phyloP scores from a whole-genome alignment of 2,888 invertebrate species.

The Leptinotarsa haldemani region DNA sequence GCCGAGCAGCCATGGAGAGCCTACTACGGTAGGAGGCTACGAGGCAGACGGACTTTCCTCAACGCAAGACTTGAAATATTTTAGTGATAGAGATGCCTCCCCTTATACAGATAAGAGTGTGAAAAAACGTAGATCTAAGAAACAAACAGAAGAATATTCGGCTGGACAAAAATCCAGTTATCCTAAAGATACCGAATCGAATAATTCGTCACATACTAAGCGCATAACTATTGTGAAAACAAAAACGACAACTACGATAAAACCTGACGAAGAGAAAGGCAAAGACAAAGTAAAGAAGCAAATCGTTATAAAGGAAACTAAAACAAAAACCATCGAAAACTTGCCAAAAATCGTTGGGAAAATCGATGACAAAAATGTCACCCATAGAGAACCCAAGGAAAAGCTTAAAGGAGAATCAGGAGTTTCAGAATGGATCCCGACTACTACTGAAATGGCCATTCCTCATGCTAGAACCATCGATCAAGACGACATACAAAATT shows the following conservation, averaged over 20 bases:
- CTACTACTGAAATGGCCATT: neutral
- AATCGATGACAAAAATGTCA: neutral
- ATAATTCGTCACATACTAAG: slow-evolving; percentile 47
- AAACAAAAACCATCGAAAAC: slow-evolving; percentile 54
- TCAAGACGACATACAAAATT: slow-evolving; percentile 7
- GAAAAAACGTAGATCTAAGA: slow-evolving; percentile 40
- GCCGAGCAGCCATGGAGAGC: slow-evolving; percentile 60
- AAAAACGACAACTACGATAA: slow-evolving; percentile 46
- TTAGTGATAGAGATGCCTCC: slow-evolving; percentile 56
- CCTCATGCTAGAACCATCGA: neutral
- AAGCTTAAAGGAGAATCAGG: neutral
- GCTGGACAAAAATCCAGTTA: neutral
- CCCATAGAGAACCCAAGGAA: neutral
- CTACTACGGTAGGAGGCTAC: slow-evolving; percentile 56
- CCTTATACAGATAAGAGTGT: slow-evolving; percentile 56
- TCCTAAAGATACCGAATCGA: slow-evolving; percentile 6
- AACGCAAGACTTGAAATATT: slow-evolving; percentile 54
- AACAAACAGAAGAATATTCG: slow-evolving; percentile 37
- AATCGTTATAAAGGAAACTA: slow-evolving; percentile 44
- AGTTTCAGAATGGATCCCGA: neutral
- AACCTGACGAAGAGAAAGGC: slow-evolving; percentile 42
- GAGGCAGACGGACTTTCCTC: slow-evolving; percentile 50
- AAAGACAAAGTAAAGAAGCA: slow-evolving; percentile 57
- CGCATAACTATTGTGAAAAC: slow-evolving; percentile 48
- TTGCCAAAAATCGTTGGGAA: slow-evolving; percentile 38